Evolutionary conservation across 2,797 vertebrate species (phyloP).

Genomic region (Rhynchonycteris naso): DNA sequence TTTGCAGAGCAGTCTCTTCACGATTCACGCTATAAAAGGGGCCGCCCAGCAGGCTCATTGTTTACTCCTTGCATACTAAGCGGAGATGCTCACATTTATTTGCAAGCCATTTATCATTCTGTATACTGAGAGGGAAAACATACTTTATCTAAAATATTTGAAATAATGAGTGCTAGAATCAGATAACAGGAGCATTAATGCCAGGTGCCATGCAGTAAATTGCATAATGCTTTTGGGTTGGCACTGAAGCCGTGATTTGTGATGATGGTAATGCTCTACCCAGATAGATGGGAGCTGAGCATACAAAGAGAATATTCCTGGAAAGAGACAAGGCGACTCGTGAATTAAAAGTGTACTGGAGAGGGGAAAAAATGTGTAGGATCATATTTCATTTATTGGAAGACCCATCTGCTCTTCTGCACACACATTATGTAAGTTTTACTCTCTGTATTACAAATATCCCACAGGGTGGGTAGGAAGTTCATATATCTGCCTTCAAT

Average conservation of each 20-base stretch:
- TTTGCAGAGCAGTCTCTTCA: slow-evolving; percentile 67
- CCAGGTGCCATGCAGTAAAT: not conserved
- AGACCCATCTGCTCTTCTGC: slow-evolving; percentile 60
- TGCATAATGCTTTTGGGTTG: not conserved
- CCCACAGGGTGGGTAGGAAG: slow-evolving; percentile 4
- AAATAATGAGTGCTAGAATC: slow-evolving; percentile 67
- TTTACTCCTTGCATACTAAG: slow-evolving; percentile 77
- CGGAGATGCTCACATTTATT: slow-evolving; percentile 75
- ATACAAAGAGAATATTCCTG: slow-evolving; percentile 30
- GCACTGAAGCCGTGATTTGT: slow-evolving; percentile 53
- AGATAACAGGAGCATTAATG: slow-evolving; percentile 11
- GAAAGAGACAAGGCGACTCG: slow-evolving; percentile 45
- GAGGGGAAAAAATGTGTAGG: slow-evolving; percentile 14
- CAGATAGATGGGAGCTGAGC: not conserved
- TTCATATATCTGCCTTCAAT: slow-evolving; percentile 59
- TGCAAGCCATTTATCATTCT: slow-evolving; percentile 72
- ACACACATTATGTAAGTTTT: slow-evolving; percentile 1
- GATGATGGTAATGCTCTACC: slow-evolving; percentile 56
- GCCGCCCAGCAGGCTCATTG: slow-evolving; percentile 60
- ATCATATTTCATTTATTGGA: slow-evolving; percentile 59
- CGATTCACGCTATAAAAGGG: slow-evolving; percentile 67
- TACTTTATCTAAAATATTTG: slow-evolving; percentile 73
- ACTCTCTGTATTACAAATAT: slow-evolving; percentile 44
- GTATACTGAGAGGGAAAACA: slow-evolving; percentile 57
- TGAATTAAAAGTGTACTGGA: slow-evolving; percentile 60